These are phyloP conservation scores for Psittacula echo DNA, from an alignment of 2,797 vertebrate species.

Conservation along the genomic window DNA sequence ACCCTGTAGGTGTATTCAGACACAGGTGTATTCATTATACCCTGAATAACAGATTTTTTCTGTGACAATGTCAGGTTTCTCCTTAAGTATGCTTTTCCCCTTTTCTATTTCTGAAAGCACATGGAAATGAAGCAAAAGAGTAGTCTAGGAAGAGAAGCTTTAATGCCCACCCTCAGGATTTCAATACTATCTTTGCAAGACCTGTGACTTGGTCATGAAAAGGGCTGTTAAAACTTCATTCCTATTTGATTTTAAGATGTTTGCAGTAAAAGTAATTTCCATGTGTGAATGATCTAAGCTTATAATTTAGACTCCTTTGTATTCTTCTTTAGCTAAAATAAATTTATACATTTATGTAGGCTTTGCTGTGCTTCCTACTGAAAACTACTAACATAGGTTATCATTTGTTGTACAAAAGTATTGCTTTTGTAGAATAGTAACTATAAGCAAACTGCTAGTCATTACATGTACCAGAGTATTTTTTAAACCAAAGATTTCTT, in stretches of 20 bases:
- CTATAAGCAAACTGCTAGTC: neutral
- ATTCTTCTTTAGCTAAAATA: neutral
- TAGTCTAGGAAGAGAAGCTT: neutral
- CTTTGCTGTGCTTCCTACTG: neutral
- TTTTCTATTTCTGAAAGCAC: neutral
- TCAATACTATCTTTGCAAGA: neutral
- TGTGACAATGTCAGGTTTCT: neutral
- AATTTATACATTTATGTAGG: neutral
- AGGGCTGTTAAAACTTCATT: neutral
- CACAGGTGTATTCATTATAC: neutral
- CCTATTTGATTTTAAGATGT: neutral
- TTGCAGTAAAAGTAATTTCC: neutral
- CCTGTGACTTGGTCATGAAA: neutral
- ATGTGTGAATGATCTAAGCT: neutral
- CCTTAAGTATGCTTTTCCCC: rapidly evolving
- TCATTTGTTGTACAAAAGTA: neutral
- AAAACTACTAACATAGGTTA: neutral
- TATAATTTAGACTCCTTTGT: neutral
- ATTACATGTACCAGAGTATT: rapidly evolving
- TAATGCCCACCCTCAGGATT: neutral
- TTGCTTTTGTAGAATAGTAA: neutral
- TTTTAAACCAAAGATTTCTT: neutral
- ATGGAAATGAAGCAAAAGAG: neutral
- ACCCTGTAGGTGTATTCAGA: neutral
- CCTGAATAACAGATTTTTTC: neutral